Evolutionary conservation across 2,113 vertebrate genomes (phyloP), one percentile per base, ranked within the genome.

Genomic region (Capreolus pygargus): DNA sequence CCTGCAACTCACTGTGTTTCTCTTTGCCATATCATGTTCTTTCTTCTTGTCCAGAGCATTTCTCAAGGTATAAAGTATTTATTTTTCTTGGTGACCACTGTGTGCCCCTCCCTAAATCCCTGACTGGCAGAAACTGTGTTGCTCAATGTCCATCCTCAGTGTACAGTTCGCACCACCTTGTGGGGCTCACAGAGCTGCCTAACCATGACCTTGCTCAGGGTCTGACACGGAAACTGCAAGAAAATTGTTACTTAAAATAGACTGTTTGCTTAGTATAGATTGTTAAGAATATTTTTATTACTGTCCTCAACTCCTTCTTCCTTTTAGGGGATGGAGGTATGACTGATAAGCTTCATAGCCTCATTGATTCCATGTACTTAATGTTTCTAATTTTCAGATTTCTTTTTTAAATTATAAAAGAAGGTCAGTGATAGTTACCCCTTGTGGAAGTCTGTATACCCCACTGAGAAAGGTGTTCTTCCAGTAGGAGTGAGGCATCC

Each of bases 181-280:
- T 21, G n/a, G 55, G n/a, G 10, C 60, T 93, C n/a, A 81, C 58
- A 7, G 33, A 91, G 54, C 79, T 36, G 27, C 83, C 36, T 47
- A 60, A 82, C n/a, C 16, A 2, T 64, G 61, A 33, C 83, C 67
- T 94, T 33, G 16, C 39, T 78, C 84, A 58, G 78, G 39, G 36
- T 86, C 83, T 84, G 83, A 89, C 33, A 10, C 8, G 89, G 76
- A 89, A 86, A 61, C 79, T 52, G 39, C n/a, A 87, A 94, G 88
- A 94, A 88, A 92, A 91, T 57, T 52, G 36, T 61, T 94, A 82
- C 94, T 96, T 92, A 82, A 86, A 55, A 10, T 39, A 64, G 81
- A 3, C 8, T 25, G 11, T 50, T 17, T 95, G 60, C 95, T 96
- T 92, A 86, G 78, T 55, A 27, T 9, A 54, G 25, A 3, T 14